Base-by-base conservation (phyloP, 2,888 invertebrate species). In the Graphium colonna region DNA sequence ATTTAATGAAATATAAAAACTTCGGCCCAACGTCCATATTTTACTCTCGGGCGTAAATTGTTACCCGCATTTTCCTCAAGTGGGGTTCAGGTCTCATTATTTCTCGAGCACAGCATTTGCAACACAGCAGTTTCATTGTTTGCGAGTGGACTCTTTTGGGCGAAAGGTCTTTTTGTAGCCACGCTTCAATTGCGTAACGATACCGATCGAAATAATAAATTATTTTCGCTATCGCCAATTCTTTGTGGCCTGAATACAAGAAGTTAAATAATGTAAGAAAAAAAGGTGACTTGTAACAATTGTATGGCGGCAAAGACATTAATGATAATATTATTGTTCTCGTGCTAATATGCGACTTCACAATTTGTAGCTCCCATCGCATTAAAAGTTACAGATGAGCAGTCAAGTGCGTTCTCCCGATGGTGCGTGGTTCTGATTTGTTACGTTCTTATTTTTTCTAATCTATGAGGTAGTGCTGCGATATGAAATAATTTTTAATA, bases 71-170 rank as follows among this genome's bases (percentile, higher is more conserved):
- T 67, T 66, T 68, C 64, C 66, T 82, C 73, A 68, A 82, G 82
- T 79, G 73, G 67, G 82, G 80, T 80, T 75, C 69, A 68, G 65
- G 63, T 68, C 71, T 81, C 79, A 79, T 81, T 80, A 81, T 79
- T 79, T 77, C 75, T 74, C 60, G 68, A 75, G 73, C 69, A 68
- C 69, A 75, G 72, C 73, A 72, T 80, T 79, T 75, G 77, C 78
- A 69, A 77, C 77, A 68, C 75, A 74, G 77, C 78, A 67, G 65
- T 79, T 75, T 73, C 70, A 73, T 62, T 64, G 62, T 65, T 65
- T 59, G 59, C 43, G 33, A 64, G 60, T 63, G 62, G 60, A 57
- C 58, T 51, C 55, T 58, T 55, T 55, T 41, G 56, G 43, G 18
- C 28, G 43, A 46, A 47, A 51, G 60, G 59, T 51, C 60, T 56